phyloP scores from a whole-genome alignment of 2,888 invertebrate genomes.

The Hydropsyche betteni region DNA sequence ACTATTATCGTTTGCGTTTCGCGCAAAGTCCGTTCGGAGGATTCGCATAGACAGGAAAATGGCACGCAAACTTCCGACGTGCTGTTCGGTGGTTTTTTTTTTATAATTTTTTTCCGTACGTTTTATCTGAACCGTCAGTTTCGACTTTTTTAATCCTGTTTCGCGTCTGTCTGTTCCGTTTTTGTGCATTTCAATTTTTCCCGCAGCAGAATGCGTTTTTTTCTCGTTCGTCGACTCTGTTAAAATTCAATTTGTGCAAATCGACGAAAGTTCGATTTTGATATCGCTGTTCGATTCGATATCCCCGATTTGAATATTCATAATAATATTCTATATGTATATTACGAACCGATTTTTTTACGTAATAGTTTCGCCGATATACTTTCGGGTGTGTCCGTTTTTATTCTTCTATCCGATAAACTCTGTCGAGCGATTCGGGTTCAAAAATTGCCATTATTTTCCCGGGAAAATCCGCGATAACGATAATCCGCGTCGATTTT shows the following conservation, averaged over 20 bases:
- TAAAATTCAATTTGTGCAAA: slow-evolving; percentile 14
- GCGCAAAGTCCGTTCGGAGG: background rate
- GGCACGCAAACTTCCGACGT: slow-evolving; percentile 8
- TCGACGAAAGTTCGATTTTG: too few species aligned
- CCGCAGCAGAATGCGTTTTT: background rate
- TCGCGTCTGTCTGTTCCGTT: slow-evolving; percentile 4
- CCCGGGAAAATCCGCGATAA: too few species aligned
- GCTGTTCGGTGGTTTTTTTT: too few species aligned
- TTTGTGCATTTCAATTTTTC: background rate
- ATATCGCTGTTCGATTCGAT: too few species aligned
- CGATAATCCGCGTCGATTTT: slow-evolving; percentile 11
- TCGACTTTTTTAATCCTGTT: slow-evolving; percentile 17
- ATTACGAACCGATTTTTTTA: too few species aligned
- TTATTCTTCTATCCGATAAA: too few species aligned
- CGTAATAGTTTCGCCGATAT: too few species aligned
- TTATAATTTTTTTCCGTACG: background rate
- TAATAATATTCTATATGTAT: too few species aligned
- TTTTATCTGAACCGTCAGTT: background rate
- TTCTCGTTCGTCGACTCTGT: background rate
- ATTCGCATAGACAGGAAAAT: background rate
- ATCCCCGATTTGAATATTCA: too few species aligned
- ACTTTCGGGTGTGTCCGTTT: too few species aligned
- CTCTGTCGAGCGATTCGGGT: too few species aligned
- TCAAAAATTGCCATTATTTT: too few species aligned
- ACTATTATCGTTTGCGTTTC: background rate